Conservation (phyloP, 2,797 vertebrate genomes). For the Rhinella marina region DNA sequence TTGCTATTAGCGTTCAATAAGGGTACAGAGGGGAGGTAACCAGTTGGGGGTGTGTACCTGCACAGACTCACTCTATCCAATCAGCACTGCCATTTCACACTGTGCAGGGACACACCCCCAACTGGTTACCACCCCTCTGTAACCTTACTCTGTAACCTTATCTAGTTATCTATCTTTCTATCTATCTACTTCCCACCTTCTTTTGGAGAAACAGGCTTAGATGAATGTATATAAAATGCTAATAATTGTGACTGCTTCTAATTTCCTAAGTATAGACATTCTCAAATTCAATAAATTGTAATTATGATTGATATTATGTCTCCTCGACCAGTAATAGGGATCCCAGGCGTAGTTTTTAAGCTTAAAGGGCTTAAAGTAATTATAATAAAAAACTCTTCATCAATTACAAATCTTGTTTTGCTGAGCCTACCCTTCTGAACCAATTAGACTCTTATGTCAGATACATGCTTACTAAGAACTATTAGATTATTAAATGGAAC, state of each 20-base stretch:
- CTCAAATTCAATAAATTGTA: neutral
- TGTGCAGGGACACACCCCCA: too few species aligned
- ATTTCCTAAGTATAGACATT: neutral
- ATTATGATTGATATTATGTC: neutral
- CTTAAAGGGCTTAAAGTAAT: neutral
- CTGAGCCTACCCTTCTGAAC: neutral
- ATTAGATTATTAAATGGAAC: conserved; percentile 3
- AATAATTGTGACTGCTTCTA: neutral
- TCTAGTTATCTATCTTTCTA: too few species aligned
- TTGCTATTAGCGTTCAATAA: too few species aligned
- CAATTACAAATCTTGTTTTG: neutral
- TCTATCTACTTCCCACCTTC: neutral
- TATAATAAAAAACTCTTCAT: neutral
- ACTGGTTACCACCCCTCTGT: too few species aligned
- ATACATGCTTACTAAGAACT: neutral
- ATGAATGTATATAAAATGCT: neutral
- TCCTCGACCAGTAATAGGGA: neutral
- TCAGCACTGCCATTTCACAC: too few species aligned
- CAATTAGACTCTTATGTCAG: neutral
- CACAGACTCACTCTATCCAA: too few species aligned
- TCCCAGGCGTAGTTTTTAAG: neutral
- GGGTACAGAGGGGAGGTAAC: too few species aligned
- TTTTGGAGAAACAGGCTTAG: neutral
- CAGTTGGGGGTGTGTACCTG: too few species aligned
- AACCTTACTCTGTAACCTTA: too few species aligned